Conservation (phyloP, 2,888 invertebrate species). For the Agrochola macilenta region DNA sequence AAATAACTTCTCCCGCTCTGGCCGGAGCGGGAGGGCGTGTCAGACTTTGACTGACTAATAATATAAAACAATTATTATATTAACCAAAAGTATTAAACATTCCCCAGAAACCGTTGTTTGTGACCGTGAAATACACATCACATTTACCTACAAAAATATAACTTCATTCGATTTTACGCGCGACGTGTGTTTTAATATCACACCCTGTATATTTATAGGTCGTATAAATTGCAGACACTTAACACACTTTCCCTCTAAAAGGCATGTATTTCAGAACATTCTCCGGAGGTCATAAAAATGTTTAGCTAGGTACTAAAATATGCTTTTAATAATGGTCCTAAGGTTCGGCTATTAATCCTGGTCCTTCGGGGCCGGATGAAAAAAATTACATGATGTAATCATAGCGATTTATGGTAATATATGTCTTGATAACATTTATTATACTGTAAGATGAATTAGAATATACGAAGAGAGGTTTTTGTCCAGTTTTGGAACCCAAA, state of each 20-base stretch:
- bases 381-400: conserved; percentile 65
- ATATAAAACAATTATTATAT: no score
- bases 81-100: neutral
- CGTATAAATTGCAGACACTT: conserved; percentile 59
- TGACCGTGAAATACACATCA: neutral
- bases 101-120: neutral
- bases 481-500: neutral
- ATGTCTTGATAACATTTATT: conserved; percentile 53
- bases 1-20: no score
- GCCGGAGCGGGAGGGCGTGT: no score
- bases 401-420: conserved; percentile 61
- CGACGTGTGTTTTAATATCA: conserved; percentile 52
- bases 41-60: no score
- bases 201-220: conserved; percentile 56
- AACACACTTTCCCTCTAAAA: conserved; percentile 55
- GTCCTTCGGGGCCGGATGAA: conserved; percentile 58
- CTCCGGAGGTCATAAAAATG: conserved; percentile 63
- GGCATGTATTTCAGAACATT: conserved; percentile 60
- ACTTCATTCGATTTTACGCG: conserved; percentile 22
- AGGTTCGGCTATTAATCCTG: conserved; percentile 65
- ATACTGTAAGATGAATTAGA: conserved; percentile 29
- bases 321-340: conserved; percentile 66
- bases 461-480: neutral
- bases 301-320: conserved; percentile 66
- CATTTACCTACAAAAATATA: conserved; percentile 31